Evolutionary conservation across 2,113 vertebrate genomes (phyloP).

Genomic region (Enhydra lutris): DNA sequence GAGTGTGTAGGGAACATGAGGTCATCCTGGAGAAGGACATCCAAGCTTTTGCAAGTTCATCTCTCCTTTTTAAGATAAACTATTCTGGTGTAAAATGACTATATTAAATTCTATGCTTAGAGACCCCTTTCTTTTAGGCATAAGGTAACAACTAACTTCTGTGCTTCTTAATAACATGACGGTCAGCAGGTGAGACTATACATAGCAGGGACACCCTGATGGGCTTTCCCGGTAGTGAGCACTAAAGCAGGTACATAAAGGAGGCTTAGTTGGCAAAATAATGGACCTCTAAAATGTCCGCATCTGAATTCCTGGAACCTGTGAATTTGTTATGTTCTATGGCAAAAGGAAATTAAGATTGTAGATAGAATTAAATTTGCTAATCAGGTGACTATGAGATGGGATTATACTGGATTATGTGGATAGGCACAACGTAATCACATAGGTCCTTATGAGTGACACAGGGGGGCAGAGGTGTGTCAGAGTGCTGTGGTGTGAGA

Average conservation of each 20-base stretch:
- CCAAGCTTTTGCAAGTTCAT: not conserved
- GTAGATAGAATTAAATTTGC: not conserved
- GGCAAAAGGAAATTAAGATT: not conserved
- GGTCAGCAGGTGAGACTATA: fast-evolving
- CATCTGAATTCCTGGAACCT: not conserved
- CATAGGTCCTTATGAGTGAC: not conserved
- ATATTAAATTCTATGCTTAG: fast-evolving
- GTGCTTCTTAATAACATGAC: not conserved
- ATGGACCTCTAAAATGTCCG: fast-evolving
- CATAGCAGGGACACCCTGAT: fast-evolving
- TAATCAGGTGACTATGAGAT: too few species aligned
- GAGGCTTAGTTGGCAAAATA: not conserved
- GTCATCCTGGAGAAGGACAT: fast-evolving
- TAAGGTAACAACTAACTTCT: not conserved
- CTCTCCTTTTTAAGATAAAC: not conserved
- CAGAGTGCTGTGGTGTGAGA: fast-evolving
- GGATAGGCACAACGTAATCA: fast-evolving
- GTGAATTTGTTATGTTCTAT: not conserved
- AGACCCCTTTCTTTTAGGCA: not conserved
- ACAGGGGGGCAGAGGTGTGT: fast-evolving
- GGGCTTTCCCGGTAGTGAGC: fast-evolving
- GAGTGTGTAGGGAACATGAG: fast-evolving
- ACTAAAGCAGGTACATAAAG: too few species aligned
- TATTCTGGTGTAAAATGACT: not conserved
- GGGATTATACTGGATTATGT: fast-evolving